A percentile compares a stretch with the other conserved stretches of the same genome.
phyloP scores from a whole-genome alignment of 2,113 vertebrate genomes.

The Vulpes vulpes region DNA sequence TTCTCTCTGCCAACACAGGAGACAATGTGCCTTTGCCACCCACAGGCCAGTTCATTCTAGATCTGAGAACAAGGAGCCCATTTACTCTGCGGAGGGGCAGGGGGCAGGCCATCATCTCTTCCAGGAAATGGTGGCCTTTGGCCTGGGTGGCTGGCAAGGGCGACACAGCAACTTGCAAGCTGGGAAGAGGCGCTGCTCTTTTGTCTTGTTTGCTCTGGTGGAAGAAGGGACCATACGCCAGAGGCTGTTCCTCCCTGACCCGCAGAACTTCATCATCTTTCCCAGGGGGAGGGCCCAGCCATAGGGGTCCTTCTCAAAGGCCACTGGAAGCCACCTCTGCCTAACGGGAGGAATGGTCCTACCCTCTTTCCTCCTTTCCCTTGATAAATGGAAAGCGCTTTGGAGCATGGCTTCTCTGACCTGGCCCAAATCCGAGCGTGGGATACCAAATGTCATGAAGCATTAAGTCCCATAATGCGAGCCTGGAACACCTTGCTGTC shows the following conservation, averaged over 20 bases:
- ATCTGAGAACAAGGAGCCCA: constrained; percentile 58
- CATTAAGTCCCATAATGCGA: accelerated
- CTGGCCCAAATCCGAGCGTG: accelerated
- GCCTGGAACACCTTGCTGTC: accelerated
- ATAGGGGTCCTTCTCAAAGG: background rate
- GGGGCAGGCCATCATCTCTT: background rate
- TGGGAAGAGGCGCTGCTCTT: background rate
- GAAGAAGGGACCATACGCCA: background rate
- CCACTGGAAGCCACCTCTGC: background rate
- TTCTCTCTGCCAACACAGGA: background rate
- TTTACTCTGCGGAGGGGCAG: constrained; percentile 42
- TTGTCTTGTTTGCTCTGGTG: background rate
- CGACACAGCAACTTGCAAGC: background rate
- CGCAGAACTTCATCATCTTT: accelerated
- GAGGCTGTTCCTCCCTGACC: no score
- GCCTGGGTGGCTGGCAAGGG: constrained; percentile 42
- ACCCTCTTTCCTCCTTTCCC: no score
- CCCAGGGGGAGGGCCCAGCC: background rate
- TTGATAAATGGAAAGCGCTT: accelerated
- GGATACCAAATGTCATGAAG: background rate
- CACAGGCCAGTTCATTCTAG: constrained; percentile 60
- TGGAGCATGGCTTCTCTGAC: background rate
- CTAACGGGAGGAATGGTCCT: accelerated
- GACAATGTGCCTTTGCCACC: constrained; percentile 61
- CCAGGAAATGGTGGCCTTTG: constrained; percentile 58